phyloP scores from a whole-genome alignment of 2,888 invertebrate species.

The Sarcophaga carnaria region DNA sequence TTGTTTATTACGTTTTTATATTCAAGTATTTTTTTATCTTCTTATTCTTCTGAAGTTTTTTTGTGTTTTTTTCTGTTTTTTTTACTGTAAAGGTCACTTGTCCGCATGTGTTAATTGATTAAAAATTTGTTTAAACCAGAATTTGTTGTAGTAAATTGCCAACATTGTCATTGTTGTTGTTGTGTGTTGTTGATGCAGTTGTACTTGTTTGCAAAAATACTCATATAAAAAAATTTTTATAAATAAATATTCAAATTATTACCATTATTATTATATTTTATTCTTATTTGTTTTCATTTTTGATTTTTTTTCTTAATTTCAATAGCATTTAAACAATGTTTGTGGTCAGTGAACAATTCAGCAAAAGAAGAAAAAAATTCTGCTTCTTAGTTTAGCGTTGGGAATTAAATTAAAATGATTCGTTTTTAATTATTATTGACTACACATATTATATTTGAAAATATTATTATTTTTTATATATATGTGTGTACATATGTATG shows the following conservation, averaged over 20 bases:
- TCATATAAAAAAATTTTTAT: constrained; percentile 3
- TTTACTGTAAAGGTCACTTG: constrained; percentile 67
- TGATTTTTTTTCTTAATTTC: background rate
- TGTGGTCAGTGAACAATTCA: constrained; percentile 40
- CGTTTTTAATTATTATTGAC: constrained; percentile 15
- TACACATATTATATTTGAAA: too few species aligned
- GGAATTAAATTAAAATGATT: constrained; percentile 16
- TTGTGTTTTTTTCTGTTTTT: background rate
- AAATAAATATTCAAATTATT: constrained; percentile 56
- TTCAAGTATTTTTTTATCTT: background rate
- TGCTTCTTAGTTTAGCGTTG: background rate
- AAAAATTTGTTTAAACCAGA: constrained; percentile 44
- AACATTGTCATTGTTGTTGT: background rate
- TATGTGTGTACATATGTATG: too few species aligned
- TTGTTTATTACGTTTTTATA: constrained; percentile 3
- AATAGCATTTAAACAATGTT: constrained; percentile 36
- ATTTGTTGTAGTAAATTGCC: constrained; percentile 5
- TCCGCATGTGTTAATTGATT: constrained; percentile 64
- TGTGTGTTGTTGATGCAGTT: constrained; percentile 2
- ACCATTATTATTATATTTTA: constrained; percentile 15
- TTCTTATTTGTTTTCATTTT: background rate
- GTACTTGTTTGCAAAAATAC: constrained; percentile 27
- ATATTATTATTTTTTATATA: too few species aligned
- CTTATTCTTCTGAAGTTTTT: background rate
- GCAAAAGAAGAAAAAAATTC: constrained; percentile 2